Percentiles rank a stretch among this genome's conserved stretches.
Evolutionary conservation across 1,140 invertebrate genomes (phyloP).

Genomic region (Oreohelix idahoensis): DNA sequence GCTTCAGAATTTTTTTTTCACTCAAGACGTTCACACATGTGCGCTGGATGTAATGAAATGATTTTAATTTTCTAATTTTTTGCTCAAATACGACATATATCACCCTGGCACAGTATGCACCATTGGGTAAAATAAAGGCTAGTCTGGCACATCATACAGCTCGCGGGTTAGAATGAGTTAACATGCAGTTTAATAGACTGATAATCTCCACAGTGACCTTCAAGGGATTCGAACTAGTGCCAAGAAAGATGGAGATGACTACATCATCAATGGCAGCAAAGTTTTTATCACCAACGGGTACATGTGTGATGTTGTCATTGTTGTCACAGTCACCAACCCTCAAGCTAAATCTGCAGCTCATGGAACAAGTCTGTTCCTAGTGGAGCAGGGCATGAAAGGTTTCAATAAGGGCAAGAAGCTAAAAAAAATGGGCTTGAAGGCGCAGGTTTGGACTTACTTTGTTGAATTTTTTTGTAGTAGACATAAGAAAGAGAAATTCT

Average conservation of each 20-base stretch:
- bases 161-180: too few relatives aligned
- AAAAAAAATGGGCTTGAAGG: conserved; percentile 74
- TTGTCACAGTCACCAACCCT: conserved; percentile 74
- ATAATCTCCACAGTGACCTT: conserved; percentile 69
- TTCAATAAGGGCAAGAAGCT: conserved; percentile 74
- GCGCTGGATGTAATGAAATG: too few relatives aligned
- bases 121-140: too few relatives aligned
- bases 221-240: conserved; percentile 74
- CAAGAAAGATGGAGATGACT: conserved; percentile 74
- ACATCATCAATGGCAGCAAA: conserved; percentile 75
- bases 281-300: conserved; percentile 76
- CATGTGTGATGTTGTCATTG: conserved; percentile 74
- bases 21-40: too few relatives aligned
- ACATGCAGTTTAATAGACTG: too few relatives aligned
- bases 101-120: too few relatives aligned
- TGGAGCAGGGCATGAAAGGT: conserved; percentile 74
- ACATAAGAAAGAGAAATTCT: too few relatives aligned
- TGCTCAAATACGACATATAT: too few relatives aligned
- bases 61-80: too few relatives aligned
- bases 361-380: conserved; percentile 75
- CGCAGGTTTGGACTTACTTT: conserved; percentile 60
- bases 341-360: conserved; percentile 73
- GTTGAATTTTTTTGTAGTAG: not conserved
- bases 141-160: too few relatives aligned
- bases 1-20: too few relatives aligned